phyloP scores from a whole-genome alignment of 2,113 vertebrate genomes.

The Petrocephalus microphthalmus region DNA sequence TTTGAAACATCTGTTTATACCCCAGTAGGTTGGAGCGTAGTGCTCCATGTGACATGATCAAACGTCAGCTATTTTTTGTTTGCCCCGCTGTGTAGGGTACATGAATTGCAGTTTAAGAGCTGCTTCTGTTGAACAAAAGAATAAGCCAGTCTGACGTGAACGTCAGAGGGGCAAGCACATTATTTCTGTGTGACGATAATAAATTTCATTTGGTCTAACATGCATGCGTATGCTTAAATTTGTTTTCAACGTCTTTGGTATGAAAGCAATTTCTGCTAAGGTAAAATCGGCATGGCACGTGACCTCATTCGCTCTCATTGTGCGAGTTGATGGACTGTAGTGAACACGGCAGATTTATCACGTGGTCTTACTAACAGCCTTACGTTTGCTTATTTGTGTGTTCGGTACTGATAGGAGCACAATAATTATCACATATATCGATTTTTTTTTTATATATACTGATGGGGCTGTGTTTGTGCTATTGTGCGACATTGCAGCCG shows the following conservation, averaged over 20 bases:
- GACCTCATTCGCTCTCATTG: neutral
- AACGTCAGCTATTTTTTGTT: neutral
- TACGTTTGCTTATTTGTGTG: neutral
- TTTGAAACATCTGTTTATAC: neutral
- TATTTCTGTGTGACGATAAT: neutral
- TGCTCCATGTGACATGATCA: neutral
- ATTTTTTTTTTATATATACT: too few species aligned
- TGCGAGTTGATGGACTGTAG: neutral
- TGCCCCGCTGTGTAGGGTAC: neutral
- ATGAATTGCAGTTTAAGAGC: neutral
- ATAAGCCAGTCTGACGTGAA: neutral
- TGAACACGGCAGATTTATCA: neutral
- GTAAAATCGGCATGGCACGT: neutral
- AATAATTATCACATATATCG: neutral
- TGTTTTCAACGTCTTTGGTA: neutral
- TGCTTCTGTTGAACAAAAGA: neutral
- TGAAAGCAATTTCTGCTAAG: slow-evolving; percentile 1
- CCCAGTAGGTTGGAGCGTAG: neutral
- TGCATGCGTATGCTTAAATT: slow-evolving; percentile 1
- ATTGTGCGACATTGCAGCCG: neutral
- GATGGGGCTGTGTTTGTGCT: neutral
- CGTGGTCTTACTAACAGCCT: neutral
- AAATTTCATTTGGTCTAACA: neutral
- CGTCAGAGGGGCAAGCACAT: neutral
- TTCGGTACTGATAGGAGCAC: neutral